Percentiles rank a stretch among this genome's conserved stretches.
Evolutionary conservation across 1,140 invertebrate species (phyloP).

Genomic region (Drosophila lini): DNA sequence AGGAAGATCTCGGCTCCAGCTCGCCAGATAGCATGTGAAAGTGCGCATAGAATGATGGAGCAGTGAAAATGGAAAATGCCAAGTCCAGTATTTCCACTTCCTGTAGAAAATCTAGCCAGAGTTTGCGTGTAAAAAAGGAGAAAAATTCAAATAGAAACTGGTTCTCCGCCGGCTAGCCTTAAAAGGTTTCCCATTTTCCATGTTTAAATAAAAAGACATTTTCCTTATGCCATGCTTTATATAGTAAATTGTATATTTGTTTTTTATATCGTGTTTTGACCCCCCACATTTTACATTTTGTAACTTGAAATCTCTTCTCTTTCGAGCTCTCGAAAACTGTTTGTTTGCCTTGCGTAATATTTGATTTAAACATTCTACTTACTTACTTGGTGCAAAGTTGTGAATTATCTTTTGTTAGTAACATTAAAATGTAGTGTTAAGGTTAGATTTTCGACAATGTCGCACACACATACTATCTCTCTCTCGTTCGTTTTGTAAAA

Average conservation of each 20-base stretch:
- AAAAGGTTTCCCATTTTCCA: conserved; percentile 7
- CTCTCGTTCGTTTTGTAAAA: conserved; percentile 57
- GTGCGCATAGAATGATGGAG: conserved; percentile 57
- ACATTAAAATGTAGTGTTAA: conserved; percentile 61
- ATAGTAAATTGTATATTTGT: conserved; percentile 55
- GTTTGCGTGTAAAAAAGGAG: conserved; percentile 3
- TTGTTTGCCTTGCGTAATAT: conserved; percentile 39
- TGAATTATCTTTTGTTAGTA: conserved; percentile 49
- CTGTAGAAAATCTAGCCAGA: conserved; percentile 46
- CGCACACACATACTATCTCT: conserved; percentile 64
- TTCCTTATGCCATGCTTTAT: conserved; percentile 27
- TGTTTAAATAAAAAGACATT: conserved; percentile 4
- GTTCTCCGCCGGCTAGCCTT: conserved; percentile 11
- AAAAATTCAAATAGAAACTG: conserved; percentile 20
- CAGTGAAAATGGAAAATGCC: conserved; percentile 67
- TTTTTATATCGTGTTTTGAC: conserved; percentile 24
- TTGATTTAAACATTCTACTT: conserved; percentile 71
- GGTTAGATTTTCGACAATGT: conserved; percentile 45
- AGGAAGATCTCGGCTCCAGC: conserved; percentile 55
- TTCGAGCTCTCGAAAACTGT: conserved; percentile 31
- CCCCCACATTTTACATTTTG: conserved; percentile 50
- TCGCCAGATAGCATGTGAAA: conserved; percentile 58
- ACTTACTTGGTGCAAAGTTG: conserved; percentile 62
- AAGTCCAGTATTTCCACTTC: conserved; percentile 48
- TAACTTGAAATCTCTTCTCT: conserved; percentile 16